Base-by-base conservation (phyloP, 2,113 vertebrate genomes). In the Dendrocopos noguchii region DNA sequence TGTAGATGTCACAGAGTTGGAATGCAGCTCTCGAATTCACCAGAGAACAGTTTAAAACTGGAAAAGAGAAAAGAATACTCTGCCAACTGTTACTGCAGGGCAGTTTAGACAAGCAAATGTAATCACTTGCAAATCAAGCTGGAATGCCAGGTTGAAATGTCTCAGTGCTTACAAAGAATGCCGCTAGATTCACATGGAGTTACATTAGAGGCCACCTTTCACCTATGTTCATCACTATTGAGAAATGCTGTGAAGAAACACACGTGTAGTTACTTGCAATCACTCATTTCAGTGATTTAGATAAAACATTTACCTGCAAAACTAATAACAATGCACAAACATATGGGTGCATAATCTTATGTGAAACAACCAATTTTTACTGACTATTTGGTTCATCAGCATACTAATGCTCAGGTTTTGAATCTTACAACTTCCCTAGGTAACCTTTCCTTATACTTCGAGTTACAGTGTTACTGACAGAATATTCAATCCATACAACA, bases 341-440 rank as follows among this genome's bases (percentile, higher is more conserved):
- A 0, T 9, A 56, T 4, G 10, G 12, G 5, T 28, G 11, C 16
- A 9, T 52, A 65, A 59, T 42, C 29, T 61, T 34, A 34, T 2
- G 5, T 18, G 8, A 80, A 88, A 64, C 21, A 70, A 42, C 28
- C 20, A 25, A 59, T 34, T 81, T 68, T 64, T 67, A 44, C 12
- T 15, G 12, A 87, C 66, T 11, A 65, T 76, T 50, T 71, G 4
- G 15, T n/a, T 67, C 15, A n/a, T 56, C 33, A 11, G 25, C 70
- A 1, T 47, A 19, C 15, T 50, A 36, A 14, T 12, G 5, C 29
- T 50, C 3, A 2, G 18, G 24, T 20, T 67, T 56, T 80, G 44
- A 80, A 56, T 27, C 8, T 56, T 50, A 21, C 4, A 21, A 50
- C 22, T 88, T 77, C n/a, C 22, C 28, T 31, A 56, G 6, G 25